Evolutionary conservation across 2,888 invertebrate species (phyloP).

Genomic region (Desoria tigrina): DNA sequence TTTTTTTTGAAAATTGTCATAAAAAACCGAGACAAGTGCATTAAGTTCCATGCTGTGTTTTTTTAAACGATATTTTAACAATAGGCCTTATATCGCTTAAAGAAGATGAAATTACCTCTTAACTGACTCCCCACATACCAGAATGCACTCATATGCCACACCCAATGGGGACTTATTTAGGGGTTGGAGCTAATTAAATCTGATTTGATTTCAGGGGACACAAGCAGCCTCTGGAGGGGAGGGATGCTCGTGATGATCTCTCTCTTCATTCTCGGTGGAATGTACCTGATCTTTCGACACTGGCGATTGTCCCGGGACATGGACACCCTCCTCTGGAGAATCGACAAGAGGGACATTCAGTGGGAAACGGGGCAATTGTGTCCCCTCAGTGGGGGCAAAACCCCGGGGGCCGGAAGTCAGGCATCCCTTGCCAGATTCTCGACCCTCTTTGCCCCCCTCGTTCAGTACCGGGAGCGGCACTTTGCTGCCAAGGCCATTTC

Average conservation of each 20-base stretch:
- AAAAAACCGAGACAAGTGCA: too few species aligned
- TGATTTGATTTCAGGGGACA: conserved; percentile 31
- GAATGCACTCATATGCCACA: too few species aligned
- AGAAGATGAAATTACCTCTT: too few species aligned
- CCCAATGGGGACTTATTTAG: too few species aligned
- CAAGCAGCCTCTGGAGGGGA: conserved; percentile 27
- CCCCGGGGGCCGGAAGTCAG: conserved; percentile 37
- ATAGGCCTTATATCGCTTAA: too few species aligned
- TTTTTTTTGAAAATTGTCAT: not conserved
- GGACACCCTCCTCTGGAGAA: conserved; percentile 89
- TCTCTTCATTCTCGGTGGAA: conserved; percentile 29
- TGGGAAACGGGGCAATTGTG: conserved; percentile 48
- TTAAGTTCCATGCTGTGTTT: too few species aligned
- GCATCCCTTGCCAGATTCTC: conserved; percentile 65
- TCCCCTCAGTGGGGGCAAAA: conserved; percentile 33
- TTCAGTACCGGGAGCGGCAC: conserved; percentile 81
- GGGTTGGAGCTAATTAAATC: too few species aligned
- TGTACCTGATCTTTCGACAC: conserved; percentile 72
- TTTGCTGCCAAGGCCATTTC: conserved; percentile 80
- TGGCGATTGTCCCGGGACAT: conserved; percentile 93
- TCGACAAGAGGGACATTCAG: conserved; percentile 86
- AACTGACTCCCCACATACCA: too few species aligned
- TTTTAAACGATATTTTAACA: too few species aligned
- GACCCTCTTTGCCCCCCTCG: conserved; percentile 86
- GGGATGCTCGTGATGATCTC: conserved; percentile 20